Evolutionary conservation across 2,113 vertebrate species (phyloP), one percentile per base, ranked within the genome.

Genomic region (Pollimyrus isidori): DNA sequence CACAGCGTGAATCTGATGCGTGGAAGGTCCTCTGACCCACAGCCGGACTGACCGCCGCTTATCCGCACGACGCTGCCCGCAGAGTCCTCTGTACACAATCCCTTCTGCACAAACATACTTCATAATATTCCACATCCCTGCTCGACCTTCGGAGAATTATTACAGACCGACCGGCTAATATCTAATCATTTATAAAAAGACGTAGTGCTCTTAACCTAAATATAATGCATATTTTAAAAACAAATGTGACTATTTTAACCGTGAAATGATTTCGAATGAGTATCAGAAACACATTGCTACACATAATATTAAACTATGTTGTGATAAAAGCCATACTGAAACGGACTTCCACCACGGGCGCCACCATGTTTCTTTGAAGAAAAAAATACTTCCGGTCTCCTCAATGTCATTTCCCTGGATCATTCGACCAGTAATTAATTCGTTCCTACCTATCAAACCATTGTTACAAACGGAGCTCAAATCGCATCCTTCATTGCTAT

Each of bases 81-180:
- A 62, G n/a, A 88, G 23, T 39, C 48, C 21, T 35, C 48, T 87
- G n/a, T 52, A 52, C 6, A 53, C 35, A 80, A 84, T 23, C 15
- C 58, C 83, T 69, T 88, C 89, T 42, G 45, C 1, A 35, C 58
- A 30, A 19, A 87, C 58, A 76, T 53, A 53, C 42, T 89, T 90
- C 3, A 89, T 45, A 80, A 86, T 30, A 45, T 89, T 90, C 91
- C 90, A 91, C 91, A 91, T 91, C 23, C 69, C 73, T 49, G 86
- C 3, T 73, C 5, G 21, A 42, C 45, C 35, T 42, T 87, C 3
- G 85, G 9, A 53, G 23, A 17, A 76, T 42, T 85, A 1, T n/a
- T 26, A 30, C 17, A 35, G 49, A 50, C 82, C 10, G 39, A 10
- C 65, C n/a, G 11, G 42, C 69, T 88, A 80, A 80, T 35, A 17